phyloP scores from a whole-genome alignment of 2,113 vertebrate genomes.

The Gallinago jamesoni region DNA sequence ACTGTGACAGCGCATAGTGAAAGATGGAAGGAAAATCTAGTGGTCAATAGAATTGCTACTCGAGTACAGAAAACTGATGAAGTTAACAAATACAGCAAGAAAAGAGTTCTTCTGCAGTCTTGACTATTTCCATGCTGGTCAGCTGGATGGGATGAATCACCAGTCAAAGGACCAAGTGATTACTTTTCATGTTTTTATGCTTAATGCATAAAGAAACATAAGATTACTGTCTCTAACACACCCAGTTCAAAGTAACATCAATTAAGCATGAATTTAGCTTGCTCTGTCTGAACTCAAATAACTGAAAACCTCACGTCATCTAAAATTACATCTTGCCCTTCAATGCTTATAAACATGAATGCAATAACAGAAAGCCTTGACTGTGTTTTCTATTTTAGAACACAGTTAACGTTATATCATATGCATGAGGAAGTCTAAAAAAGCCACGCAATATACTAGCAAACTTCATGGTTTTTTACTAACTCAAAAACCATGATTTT shows the following conservation, averaged over 20 bases:
- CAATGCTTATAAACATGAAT: not conserved
- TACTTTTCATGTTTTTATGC: not conserved
- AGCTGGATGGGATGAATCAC: not conserved
- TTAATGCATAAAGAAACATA: not conserved
- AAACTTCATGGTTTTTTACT: not conserved
- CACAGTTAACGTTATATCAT: not conserved
- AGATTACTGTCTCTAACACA: not conserved
- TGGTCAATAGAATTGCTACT: not conserved
- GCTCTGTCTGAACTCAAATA: not conserved
- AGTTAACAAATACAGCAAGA: not conserved
- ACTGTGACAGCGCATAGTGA: not conserved
- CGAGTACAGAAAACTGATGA: not conserved
- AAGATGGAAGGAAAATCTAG: not conserved
- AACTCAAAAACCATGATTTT: not conserved
- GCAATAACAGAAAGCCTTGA: not conserved
- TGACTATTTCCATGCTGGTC: fast-evolving
- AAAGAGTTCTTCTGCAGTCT: not conserved
- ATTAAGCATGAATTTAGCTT: not conserved
- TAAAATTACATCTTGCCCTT: not conserved
- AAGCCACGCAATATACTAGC: not conserved
- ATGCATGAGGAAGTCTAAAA: not conserved
- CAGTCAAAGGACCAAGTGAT: not conserved
- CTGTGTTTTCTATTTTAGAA: not conserved
- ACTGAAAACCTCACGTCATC: not conserved
- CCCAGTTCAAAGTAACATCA: not conserved